A percentile compares a stretch with the other conserved stretches of the same genome.
These are phyloP conservation scores for Dusona sp. DNA, from an alignment of 2,888 invertebrate species.

Conservation along the genomic window DNA sequence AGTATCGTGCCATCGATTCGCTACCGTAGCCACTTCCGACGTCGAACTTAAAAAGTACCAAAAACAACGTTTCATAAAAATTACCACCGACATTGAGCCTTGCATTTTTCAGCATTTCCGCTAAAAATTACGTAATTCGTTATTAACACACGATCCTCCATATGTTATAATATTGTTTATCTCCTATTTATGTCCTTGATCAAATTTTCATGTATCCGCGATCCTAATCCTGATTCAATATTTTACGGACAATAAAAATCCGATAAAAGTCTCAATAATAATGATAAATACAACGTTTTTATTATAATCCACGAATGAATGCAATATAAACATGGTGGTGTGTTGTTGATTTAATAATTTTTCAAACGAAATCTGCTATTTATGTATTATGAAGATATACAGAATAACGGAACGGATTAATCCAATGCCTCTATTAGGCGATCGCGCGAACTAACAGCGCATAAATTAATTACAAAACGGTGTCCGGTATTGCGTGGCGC, in stretches of 20 bases:
- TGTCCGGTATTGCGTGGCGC: conserved; percentile 56
- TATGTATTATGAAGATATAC: conserved; percentile 1
- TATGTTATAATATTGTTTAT: neutral
- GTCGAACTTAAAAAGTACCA: conserved; percentile 75
- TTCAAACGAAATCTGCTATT: neutral
- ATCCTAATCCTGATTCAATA: too few relatives aligned
- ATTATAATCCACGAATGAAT: neutral
- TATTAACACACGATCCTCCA: too few relatives aligned
- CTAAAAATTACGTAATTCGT: too few relatives aligned
- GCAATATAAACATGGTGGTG: neutral
- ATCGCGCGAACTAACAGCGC: conserved; percentile 39
- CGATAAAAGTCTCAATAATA: too few relatives aligned
- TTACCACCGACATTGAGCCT: too few relatives aligned
- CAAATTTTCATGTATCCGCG: neutral
- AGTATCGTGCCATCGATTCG: conserved; percentile 80
- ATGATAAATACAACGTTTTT: neutral
- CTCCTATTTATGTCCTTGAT: neutral
- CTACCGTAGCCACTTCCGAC: conserved; percentile 79
- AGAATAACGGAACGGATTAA: conserved; percentile 63
- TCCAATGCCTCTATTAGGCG: conserved; percentile 66
- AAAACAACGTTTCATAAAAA: neutral
- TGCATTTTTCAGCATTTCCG: too few relatives aligned
- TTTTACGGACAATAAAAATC: neutral
- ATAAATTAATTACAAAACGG: conserved; percentile 68
- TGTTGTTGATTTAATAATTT: conserved; percentile 5